Base-by-base conservation (phyloP, 2,113 vertebrate species). In the Hymenochirus boettgeri region DNA sequence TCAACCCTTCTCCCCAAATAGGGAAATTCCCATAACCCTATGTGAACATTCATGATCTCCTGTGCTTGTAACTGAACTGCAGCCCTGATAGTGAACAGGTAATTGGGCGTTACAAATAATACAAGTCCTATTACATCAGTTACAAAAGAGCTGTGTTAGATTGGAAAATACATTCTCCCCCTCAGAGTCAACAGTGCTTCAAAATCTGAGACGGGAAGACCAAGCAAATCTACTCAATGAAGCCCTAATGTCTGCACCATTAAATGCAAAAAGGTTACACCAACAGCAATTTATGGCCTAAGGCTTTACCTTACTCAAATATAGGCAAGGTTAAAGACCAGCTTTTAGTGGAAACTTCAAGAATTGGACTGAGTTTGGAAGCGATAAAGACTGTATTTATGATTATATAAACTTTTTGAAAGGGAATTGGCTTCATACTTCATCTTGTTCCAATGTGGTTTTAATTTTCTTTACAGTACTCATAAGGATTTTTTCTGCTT, bases 301-400 rank as follows among this genome's bases (percentile, higher is more conserved):
- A 57, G 65, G 60, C 60, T 65, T 69, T 45, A 56, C 65, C 60
- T 59, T 60, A 60, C 65, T 18, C 56, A 19, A 45, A 60, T 60
- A 52, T 53, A 69, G 65, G 57, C 58, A 31, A 58, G 57, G 56
- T 69, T 69, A 69, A 69, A 69, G 56, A 53, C 65, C 52, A 11
- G 47, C 65, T 69, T 69, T 69, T 69, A 69, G 57, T 69, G 48
- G 59, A 69, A 59, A 69, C n/a, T 53, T 60, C 48, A 60, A 69
- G 57, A 53, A 69, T 69, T 69, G 59, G 47, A 46, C 47, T n/a
- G 5, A 31, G 39, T 53, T 53, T 60, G 25, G 60, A 60, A 60
- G 35, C 21, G 48, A 53, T 60, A 69, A 60, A 52, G 65, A 53
- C 22, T 18, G n/a, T 69, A 69, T 69, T 69, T 60, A 69, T 69